Evolutionary conservation across 1,140 invertebrate species (phyloP).

Genomic region (Sycobia sp.): DNA sequence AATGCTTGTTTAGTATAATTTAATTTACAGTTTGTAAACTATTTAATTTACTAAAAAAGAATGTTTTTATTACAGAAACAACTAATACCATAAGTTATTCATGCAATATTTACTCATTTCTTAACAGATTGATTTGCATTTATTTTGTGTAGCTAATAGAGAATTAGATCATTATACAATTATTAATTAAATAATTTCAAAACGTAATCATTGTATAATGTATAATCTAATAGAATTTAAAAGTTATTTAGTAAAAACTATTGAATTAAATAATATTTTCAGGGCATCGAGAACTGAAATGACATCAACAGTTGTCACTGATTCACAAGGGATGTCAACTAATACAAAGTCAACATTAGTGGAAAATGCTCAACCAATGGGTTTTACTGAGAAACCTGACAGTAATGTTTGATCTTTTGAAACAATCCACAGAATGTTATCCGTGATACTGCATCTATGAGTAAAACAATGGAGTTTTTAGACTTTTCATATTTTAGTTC

Average conservation of each 20-base stretch:
- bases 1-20: not conserved
- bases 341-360: slow-evolving; percentile 71
- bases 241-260: not conserved
- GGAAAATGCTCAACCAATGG: slow-evolving; percentile 77
- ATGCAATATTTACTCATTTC: slow-evolving; percentile 17
- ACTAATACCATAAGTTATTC: slow-evolving; percentile 5
- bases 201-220: not conserved
- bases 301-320: slow-evolving; percentile 67
- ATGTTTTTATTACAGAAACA: slow-evolving; percentile 23
- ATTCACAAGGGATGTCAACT: slow-evolving; percentile 49
- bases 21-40: not conserved
- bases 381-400: slow-evolving; percentile 71
- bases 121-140: slow-evolving; percentile 20
- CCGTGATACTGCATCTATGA: slow-evolving; percentile 31
- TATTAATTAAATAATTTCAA: not conserved
- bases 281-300: slow-evolving; percentile 79
- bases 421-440: slow-evolving; percentile 35
- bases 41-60: not conserved
- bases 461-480: slow-evolving; percentile 29
- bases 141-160: slow-evolving; percentile 17
- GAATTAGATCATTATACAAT: slow-evolving; percentile 4
- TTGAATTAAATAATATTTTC: slow-evolving; percentile 34
- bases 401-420: slow-evolving; percentile 66
- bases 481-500: slow-evolving; percentile 26
- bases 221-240: not conserved